These are phyloP conservation scores for Drosophila jambulina DNA, from an alignment of 1,140 invertebrate genomes.

Conservation along the genomic window DNA sequence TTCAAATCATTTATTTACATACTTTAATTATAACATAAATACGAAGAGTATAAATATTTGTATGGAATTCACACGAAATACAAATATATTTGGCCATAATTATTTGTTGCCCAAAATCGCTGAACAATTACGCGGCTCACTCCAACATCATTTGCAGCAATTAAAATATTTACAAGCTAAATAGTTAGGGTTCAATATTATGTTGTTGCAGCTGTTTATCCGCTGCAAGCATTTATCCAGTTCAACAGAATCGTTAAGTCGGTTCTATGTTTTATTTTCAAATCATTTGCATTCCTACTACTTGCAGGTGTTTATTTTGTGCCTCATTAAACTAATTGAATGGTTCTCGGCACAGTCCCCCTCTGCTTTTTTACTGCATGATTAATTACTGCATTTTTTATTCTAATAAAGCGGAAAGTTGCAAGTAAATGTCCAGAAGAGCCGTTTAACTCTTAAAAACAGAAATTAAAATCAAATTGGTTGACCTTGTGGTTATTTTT, in stretches of 20 bases:
- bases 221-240: slow-evolving; percentile 14
- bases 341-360: slow-evolving; percentile 3
- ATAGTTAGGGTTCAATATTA: background rate
- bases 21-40: too few species aligned
- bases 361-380: background rate
- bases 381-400: background rate
- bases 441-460: background rate
- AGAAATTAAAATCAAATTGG: background rate
- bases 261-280: slow-evolving; percentile 33
- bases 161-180: slow-evolving; percentile 18
- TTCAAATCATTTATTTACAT: background rate
- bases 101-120: background rate
- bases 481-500: background rate
- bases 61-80: background rate
- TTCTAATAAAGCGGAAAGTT: background rate
- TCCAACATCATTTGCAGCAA: background rate
- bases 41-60: background rate
- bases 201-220: slow-evolving; percentile 24
- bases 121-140: background rate
- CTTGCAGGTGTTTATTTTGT: slow-evolving; percentile 36
- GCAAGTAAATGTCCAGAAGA: background rate
- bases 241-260: background rate
- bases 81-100: background rate
- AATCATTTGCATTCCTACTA: slow-evolving; percentile 28
- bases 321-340: slow-evolving; percentile 50